These are phyloP conservation scores for Galerucella calmariensis DNA, from an alignment of 2,888 invertebrate species.

Conservation along the genomic window DNA sequence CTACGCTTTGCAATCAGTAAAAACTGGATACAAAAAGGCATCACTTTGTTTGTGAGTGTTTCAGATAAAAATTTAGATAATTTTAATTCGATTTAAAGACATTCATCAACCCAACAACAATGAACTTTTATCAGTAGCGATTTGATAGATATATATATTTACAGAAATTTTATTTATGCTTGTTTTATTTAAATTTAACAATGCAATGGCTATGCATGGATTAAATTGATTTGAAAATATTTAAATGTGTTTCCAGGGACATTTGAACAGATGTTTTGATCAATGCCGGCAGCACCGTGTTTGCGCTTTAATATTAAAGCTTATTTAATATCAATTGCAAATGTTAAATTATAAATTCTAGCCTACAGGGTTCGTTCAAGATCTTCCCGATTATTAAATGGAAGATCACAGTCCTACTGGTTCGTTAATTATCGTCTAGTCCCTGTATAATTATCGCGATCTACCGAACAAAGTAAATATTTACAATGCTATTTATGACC, in stretches of 20 bases:
- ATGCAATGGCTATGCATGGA: background rate
- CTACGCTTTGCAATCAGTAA: background rate
- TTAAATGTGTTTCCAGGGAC: background rate
- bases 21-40: background rate
- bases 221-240: background rate
- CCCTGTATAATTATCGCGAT: too few species aligned
- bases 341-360: too few species aligned
- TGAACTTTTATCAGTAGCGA: background rate
- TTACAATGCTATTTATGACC: too few species aligned
- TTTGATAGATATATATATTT: background rate
- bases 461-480: too few species aligned
- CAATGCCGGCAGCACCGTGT: too few species aligned
- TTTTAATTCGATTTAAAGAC: conserved; percentile 2
- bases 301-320: too few species aligned
- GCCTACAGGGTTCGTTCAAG: too few species aligned
- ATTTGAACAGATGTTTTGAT: background rate
- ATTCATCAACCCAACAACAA: conserved; percentile 10
- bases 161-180: background rate
- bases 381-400: too few species aligned
- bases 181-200: background rate
- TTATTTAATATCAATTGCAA: too few species aligned
- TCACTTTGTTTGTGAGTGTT: conserved; percentile 7
- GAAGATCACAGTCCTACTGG: too few species aligned
- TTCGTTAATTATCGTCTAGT: too few species aligned
- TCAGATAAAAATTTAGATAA: background rate